Evolutionary conservation across 2,797 vertebrate genomes (phyloP).

Genomic region (Clarias fuscus): DNA sequence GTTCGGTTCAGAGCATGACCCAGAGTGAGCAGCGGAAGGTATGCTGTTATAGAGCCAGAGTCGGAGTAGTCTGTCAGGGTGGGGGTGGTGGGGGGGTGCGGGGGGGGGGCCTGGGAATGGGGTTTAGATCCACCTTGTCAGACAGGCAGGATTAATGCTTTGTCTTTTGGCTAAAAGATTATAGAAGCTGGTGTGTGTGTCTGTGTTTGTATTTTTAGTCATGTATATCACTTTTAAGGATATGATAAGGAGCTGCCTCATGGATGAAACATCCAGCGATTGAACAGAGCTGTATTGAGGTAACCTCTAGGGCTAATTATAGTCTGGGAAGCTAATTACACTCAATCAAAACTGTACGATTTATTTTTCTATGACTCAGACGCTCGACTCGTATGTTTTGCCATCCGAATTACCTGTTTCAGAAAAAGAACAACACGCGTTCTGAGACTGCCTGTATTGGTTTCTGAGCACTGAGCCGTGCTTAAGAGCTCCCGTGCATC

Average conservation of each 20-base stretch:
- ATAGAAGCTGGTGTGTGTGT: neutral
- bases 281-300: neutral
- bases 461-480: neutral
- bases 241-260: neutral
- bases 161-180: neutral
- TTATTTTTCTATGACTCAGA: slow-evolving; percentile 55
- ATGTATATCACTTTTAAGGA: neutral
- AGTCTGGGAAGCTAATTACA: slow-evolving; percentile 64
- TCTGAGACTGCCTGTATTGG: slow-evolving; percentile 32
- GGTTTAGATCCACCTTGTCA: neutral
- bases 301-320: slow-evolving; percentile 44
- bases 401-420: slow-evolving; percentile 48
- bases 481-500: neutral
- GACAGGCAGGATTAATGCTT: neutral
- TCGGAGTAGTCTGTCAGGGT: neutral
- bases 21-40: slow-evolving; percentile 21
- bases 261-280: neutral
- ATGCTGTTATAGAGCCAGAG: slow-evolving; percentile 16
- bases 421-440: slow-evolving; percentile 50
- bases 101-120: too few species aligned
- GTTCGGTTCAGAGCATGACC: slow-evolving; percentile 41
- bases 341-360: slow-evolving; percentile 60
- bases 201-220: neutral
- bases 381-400: slow-evolving; percentile 60
- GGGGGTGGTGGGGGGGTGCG: neutral